Base-by-base conservation (phyloP, 2,888 invertebrate genomes). In the Dryobota labecula region DNA sequence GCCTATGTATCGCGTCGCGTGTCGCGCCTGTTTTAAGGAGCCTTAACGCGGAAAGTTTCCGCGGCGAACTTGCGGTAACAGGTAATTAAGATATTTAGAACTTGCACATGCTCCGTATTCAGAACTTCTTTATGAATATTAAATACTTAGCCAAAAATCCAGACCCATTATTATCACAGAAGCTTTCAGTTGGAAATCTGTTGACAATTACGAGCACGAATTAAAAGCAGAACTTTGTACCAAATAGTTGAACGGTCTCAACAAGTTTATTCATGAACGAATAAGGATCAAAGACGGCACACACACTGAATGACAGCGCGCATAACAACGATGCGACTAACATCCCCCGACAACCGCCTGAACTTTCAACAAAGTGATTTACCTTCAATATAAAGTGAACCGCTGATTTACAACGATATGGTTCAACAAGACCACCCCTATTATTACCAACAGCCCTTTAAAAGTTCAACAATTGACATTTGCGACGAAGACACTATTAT, bases 401-500 rank as follows among this genome's bases (percentile, higher is more conserved):
- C 89, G 86, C 91, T 92, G 92, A 92, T 93, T 92, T 93, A 93
- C 90, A 92, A 86, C 92, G 92, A 89, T 90, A 93, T 88, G 93
- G 93, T 91, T 93, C 92, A 93, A 87, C 87, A 86, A 85, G 64
- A 84, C 61, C 88, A 90, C 91, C 91, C 89, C 90, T 90, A 90
- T 92, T 91, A 92, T 91, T 90, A 89, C 88, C 87, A 84, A 65
- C 76, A 85, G 87, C 88, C 92, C 91, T 90, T 91, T 91, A 84
- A 94, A 95, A 95, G 95, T 94, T 95, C 94, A 95, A 89, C 91
- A 84, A 90, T 90, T 94, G 94, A 94, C 94, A 94, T 95, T 95
- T 92, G 84, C 88, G 84, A 88, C 86, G 89, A 91, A 88, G 90
- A 92, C 91, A 91, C 89, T 92, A 91, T 92, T 92, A 91, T 85